phyloP scores from a whole-genome alignment of 2,797 vertebrate genomes.

The Columba guinea region DNA sequence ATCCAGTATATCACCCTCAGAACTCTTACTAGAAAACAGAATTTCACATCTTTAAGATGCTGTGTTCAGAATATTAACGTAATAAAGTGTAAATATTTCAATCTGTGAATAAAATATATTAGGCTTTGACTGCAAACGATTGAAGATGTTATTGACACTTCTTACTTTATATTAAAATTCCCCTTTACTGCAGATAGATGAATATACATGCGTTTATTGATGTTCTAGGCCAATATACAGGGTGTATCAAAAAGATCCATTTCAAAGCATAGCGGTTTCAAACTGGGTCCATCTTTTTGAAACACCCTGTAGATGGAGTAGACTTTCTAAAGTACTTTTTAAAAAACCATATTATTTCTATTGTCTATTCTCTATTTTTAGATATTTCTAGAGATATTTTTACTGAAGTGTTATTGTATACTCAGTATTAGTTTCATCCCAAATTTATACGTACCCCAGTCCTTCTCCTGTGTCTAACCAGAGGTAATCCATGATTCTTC shows the following conservation, averaged over 20 bases:
- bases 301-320: not conserved
- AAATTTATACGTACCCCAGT: accelerated
- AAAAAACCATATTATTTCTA: not conserved
- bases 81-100: not conserved
- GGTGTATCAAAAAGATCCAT: too few species aligned
- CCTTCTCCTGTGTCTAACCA: not conserved
- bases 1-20: not conserved
- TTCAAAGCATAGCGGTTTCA: too few species aligned
- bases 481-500: not conserved
- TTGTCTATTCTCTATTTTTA: not conserved
- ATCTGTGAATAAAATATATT: not conserved
- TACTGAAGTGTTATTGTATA: not conserved
- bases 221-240: not conserved
- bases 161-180: not conserved
- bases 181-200: not conserved
- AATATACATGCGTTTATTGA: not conserved
- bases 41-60: not conserved
- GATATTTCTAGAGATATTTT: not conserved
- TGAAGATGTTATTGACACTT: not conserved
- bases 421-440: not conserved
- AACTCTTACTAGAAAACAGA: not conserved
- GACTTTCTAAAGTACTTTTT: not conserved
- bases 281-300: too few species aligned
- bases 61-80: not conserved
- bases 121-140: not conserved